Percentiles rank a stretch among this genome's conserved stretches.
Evolutionary conservation across 2,888 invertebrate species (phyloP).

Genomic region (Pollenia angustigena): DNA sequence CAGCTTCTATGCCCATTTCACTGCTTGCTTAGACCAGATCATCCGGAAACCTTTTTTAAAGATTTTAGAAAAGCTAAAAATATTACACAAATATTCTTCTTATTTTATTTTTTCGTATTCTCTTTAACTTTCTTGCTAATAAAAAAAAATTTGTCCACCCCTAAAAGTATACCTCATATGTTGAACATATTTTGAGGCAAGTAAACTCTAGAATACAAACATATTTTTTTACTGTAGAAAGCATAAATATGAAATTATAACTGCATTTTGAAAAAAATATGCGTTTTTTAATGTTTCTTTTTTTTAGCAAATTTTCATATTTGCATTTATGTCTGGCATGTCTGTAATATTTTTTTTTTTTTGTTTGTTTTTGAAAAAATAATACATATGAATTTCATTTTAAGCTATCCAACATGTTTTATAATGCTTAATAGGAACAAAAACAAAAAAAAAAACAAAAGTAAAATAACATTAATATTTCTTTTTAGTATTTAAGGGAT

Average conservation of each 20-base stretch:
- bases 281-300: conserved; percentile 10
- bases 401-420: conserved; percentile 17
- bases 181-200: background rate
- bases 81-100: too few relatives aligned
- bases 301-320: conserved; percentile 25
- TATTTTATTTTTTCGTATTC: background rate
- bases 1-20: too few relatives aligned
- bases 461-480: background rate
- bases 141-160: background rate
- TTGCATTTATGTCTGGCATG: conserved; percentile 61
- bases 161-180: conserved; percentile 49
- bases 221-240: conserved; percentile 17
- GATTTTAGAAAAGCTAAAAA: too few relatives aligned
- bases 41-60: too few relatives aligned
- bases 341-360: conserved; percentile 29
- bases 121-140: too few relatives aligned
- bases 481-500: background rate
- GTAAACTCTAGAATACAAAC: conserved; percentile 15
- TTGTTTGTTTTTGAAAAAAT: background rate
- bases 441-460: background rate
- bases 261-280: conserved; percentile 32
- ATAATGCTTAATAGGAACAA: background rate
- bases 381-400: conserved; percentile 36
- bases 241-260: conserved; percentile 29
- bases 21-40: too few relatives aligned